Evolutionary conservation across 2,797 vertebrate genomes (phyloP).

Genomic region (Peromyscus melanophrys): DNA sequence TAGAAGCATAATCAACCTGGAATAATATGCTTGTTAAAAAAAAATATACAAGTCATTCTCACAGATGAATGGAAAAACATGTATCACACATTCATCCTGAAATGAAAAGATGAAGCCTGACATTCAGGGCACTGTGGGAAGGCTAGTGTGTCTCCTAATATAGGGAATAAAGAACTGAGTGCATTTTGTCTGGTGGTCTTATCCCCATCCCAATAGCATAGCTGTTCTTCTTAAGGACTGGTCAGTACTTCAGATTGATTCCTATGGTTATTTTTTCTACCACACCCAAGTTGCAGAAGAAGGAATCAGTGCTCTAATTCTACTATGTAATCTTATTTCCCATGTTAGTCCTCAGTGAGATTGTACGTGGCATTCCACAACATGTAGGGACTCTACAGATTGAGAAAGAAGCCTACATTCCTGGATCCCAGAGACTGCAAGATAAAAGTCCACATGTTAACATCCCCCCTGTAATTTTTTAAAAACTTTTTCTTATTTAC

Average conservation of each 20-base stretch:
- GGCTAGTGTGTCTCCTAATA: background rate
- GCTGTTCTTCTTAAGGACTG: background rate
- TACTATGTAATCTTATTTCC: background rate
- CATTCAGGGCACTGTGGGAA: background rate
- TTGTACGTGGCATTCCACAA: background rate
- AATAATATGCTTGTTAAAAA: conserved; percentile 34
- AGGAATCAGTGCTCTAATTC: background rate
- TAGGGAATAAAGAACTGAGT: background rate
- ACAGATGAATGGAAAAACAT: background rate
- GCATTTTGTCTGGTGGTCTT: background rate
- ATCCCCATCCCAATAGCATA: accelerated
- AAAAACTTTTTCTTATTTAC: conserved; percentile 58
- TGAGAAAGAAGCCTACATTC: background rate
- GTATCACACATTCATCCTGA: background rate
- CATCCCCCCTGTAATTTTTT: conserved; percentile 51
- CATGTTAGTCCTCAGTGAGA: background rate
- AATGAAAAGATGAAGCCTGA: background rate
- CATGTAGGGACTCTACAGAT: background rate
- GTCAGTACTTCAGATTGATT: background rate
- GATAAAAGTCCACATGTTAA: conserved; percentile 21
- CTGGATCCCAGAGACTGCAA: conserved; percentile 15
- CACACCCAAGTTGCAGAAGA: background rate
- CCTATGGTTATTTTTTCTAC: background rate
- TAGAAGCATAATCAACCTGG: background rate
- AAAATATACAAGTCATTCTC: conserved; percentile 21